Conservation (phyloP, 2,888 invertebrate species). For the Xanthorhoe designata region DNA sequence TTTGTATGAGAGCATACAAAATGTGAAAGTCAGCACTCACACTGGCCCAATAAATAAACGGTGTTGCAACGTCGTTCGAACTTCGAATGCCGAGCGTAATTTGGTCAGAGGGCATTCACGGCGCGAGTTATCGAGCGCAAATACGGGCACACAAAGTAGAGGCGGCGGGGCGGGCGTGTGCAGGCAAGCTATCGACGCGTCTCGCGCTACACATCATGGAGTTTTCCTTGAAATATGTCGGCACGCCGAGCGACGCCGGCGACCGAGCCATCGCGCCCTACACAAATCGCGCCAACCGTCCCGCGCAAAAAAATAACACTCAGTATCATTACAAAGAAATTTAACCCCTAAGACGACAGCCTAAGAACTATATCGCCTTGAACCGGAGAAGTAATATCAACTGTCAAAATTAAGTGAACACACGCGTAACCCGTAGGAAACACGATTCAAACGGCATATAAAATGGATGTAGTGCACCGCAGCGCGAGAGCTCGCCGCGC, state of each 20-base stretch:
- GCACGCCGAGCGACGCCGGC: constrained; percentile 60
- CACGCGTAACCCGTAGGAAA: constrained; percentile 81
- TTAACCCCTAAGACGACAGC: constrained; percentile 65
- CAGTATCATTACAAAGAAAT: constrained; percentile 59
- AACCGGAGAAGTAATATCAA: constrained; percentile 74
- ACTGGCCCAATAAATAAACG: constrained; percentile 63
- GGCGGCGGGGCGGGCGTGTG: constrained; percentile 54
- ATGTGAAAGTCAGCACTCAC: constrained; percentile 69
- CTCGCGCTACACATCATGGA: constrained; percentile 60
- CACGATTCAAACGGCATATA: constrained; percentile 76
- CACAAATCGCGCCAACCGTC: constrained; percentile 75
- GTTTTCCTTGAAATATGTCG: constrained; percentile 79
- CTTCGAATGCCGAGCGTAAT: constrained; percentile 32
- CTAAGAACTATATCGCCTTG: constrained; percentile 75
- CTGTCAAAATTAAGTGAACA: constrained; percentile 85
- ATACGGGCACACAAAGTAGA: constrained; percentile 54
- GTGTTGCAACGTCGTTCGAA: constrained; percentile 56
- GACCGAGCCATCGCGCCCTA: constrained; percentile 66
- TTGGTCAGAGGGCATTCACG: constrained; percentile 58
- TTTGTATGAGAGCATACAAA: constrained; percentile 45
- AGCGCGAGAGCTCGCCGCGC: constrained; percentile 73
- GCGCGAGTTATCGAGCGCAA: constrained; percentile 57
- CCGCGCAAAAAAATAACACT: constrained; percentile 82
- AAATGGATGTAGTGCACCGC: constrained; percentile 78
- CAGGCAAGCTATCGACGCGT: constrained; percentile 62